Base-by-base conservation (phyloP, 2,113 vertebrate genomes). In the Gallinago jamesoni region DNA sequence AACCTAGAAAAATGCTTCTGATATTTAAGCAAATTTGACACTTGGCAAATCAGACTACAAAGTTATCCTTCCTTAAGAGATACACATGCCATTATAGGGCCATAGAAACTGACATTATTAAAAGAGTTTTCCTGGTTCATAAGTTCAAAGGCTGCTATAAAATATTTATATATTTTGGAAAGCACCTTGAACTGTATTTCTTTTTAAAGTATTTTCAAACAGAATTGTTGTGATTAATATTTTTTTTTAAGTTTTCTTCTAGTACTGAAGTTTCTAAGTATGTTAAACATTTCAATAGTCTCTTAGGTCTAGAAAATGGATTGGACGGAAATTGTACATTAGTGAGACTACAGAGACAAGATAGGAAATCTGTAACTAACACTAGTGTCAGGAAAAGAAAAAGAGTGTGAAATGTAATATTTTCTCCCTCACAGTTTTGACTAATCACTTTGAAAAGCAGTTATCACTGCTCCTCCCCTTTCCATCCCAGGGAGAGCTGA, bases 21-120 rank as follows among this genome's bases (percentile, higher is more conserved):
- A 80, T 89, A 60, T 93, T 94, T 89, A 83, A 88, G 33, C 50
- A 95, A 96, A 91, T 79, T 52, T 37, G 35, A 66, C 31, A 91
- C 52, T 3, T 33, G 25, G 4, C 25, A 70, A 67, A 76, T 85
- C 66, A 55, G 27, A 8, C 67, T 55, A 56, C 39, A 90, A 87
- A 89, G 22, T 12, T 43, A 41, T 31, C 7, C 28, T 55, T 91
- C 43, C 35, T 11, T 28, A 70, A 84, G 14, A 47, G 19, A 55
- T n/a, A 27, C 6, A 25, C 52, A 23, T 41, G 33, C 39, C 8
- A 41, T 85, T 87, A 60, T 7, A 81, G 24, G 15, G 17, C 18
- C 2, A 5, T 48, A 74, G 75, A 31, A 19, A 89, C 15, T 37
- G 4, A 59, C 2, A n/a, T 25, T 89, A 74, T 70, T 70, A 56